These are phyloP conservation scores for Acanthosoma haemorrhoidale DNA, from an alignment of 2,888 invertebrate genomes.

Conservation along the genomic window DNA sequence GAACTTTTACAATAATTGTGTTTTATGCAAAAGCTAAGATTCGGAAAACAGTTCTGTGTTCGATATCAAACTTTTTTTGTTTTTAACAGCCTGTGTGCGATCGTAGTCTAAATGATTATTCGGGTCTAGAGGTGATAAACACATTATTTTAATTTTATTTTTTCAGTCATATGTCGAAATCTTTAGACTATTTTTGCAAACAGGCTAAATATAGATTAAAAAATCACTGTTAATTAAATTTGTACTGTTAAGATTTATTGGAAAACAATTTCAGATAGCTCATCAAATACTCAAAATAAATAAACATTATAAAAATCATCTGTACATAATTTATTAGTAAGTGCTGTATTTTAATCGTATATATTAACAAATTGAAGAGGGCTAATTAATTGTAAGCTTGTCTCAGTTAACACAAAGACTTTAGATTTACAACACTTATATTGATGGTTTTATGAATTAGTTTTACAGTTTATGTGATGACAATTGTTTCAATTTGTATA, in stretches of 20 bases:
- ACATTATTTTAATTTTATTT: background rate
- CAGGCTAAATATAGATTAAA: background rate
- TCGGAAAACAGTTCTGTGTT: background rate
- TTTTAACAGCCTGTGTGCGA: background rate
- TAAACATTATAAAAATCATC: background rate
- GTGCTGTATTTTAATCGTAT: background rate
- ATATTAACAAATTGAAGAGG: background rate
- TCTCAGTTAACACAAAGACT: too few species aligned
- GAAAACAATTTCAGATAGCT: background rate
- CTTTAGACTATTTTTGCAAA: constrained; percentile 6
- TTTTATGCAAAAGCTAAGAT: background rate
- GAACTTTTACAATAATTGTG: background rate
- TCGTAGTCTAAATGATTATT: background rate
- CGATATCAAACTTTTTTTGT: background rate
- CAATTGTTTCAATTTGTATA: too few species aligned
- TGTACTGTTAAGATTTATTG: background rate
- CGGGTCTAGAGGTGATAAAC: background rate
- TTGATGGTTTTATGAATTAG: too few species aligned
- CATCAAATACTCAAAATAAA: background rate
- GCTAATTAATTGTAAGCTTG: too few species aligned
- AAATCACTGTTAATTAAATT: background rate
- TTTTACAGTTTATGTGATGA: too few species aligned
- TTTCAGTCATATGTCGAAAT: background rate
- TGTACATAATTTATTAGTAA: background rate
- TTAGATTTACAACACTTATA: too few species aligned